Conservation (phyloP, 64 coral and sea anemone species). For the Dendrophyllia cribrosa region DNA sequence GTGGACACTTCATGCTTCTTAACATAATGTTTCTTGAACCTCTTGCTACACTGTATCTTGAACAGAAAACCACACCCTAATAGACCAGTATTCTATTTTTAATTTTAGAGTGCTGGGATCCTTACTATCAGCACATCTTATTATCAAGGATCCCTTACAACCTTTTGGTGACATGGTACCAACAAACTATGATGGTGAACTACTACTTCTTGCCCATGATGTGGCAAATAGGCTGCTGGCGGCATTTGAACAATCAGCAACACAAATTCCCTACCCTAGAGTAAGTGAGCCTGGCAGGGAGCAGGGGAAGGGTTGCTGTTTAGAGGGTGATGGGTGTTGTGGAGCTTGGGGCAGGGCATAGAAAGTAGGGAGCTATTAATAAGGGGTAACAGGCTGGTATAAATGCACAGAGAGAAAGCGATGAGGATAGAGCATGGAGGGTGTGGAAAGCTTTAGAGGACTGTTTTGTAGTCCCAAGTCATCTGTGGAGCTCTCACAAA, state of each 20-base stretch:
- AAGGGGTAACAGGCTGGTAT: no score
- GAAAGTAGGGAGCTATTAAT: no score
- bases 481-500: no score
- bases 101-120: constrained; percentile 88
- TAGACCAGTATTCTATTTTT: background rate
- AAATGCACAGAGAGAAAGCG: no score
- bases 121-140: constrained; percentile 93
- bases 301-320: background rate
- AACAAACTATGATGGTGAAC: constrained; percentile 86
- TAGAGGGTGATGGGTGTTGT: no score
- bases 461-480: no score
- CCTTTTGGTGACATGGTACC: constrained; percentile 99
- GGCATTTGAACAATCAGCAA: constrained; percentile 90
- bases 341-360: no score
- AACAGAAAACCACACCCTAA: background rate
- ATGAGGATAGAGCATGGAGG: no score
- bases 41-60: no score
- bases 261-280: constrained; percentile 96
- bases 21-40: no score
- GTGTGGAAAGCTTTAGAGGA: no score
- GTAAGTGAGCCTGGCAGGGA: constrained; percentile 40
- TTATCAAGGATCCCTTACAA: constrained; percentile 90
- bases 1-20: no score
- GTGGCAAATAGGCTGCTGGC: constrained; percentile 85
- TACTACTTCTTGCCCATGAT: constrained; percentile 93